Percentiles rank a stretch among this genome's conserved stretches.
Evolutionary conservation across 92 coral and sea anemone genomes (phyloP).

Genomic region (Phymanthus crucifer): DNA sequence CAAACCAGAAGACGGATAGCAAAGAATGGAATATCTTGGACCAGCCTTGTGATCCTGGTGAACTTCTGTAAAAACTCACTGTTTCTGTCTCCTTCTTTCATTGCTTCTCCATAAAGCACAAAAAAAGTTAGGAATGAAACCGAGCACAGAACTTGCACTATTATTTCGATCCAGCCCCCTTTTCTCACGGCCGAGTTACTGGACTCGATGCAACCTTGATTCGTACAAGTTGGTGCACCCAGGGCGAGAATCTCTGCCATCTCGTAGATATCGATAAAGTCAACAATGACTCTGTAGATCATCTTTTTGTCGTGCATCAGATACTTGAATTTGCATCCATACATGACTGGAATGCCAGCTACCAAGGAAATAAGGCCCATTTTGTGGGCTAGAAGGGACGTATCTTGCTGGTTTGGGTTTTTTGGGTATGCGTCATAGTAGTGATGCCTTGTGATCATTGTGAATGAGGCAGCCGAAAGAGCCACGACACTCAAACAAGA

Average conservation of each 20-base stretch:
- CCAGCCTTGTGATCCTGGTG: too few relatives aligned
- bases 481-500: slow-evolving; percentile 13
- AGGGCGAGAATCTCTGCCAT: slow-evolving; percentile 9
- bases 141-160: slow-evolving; percentile 14
- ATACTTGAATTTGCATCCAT: not conserved
- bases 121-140: slow-evolving; percentile 3
- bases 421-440: not conserved
- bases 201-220: not conserved
- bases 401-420: not conserved
- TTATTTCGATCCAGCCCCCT: not conserved
- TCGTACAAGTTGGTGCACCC: not conserved
- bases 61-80: too few relatives aligned
- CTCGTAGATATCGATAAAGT: slow-evolving; percentile 20
- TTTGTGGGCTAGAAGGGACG: not conserved
- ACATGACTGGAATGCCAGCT: slow-evolving; percentile 14
- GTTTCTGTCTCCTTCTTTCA: too few relatives aligned
- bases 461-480: not conserved
- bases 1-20: too few relatives aligned
- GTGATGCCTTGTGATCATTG: not conserved
- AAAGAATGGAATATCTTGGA: too few relatives aligned
- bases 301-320: not conserved
- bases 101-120: not conserved
- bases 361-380: slow-evolving; percentile 6
- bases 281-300: slow-evolving; percentile 3
- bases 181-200: not conserved